Conservation (phyloP, 2,888 invertebrate genomes). For the Lissocephala sabroskyi region DNA sequence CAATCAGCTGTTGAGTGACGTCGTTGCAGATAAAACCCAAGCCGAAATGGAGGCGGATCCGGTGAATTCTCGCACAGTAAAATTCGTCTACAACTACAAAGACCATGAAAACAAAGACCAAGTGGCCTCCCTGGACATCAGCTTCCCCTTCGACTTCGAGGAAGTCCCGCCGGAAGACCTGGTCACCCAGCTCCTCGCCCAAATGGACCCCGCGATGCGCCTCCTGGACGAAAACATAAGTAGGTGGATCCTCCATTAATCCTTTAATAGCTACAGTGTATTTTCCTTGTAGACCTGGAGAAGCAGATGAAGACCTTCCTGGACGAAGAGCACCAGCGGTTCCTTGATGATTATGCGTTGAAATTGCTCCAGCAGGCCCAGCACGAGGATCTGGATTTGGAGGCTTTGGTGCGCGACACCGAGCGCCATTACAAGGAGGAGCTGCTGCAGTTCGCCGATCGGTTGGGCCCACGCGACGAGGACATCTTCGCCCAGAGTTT, state of each 20-base stretch:
- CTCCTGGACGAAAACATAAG: constrained; percentile 67
- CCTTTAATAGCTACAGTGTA: background rate
- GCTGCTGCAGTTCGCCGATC: constrained; percentile 87
- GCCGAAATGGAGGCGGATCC: constrained; percentile 33
- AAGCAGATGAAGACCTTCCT: constrained; percentile 77
- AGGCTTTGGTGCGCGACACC: constrained; percentile 84
- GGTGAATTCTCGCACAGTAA: constrained; percentile 27
- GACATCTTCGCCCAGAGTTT: constrained; percentile 78
- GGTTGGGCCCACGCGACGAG: constrained; percentile 86
- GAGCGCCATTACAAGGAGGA: constrained; percentile 87
- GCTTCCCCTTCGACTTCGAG: constrained; percentile 59
- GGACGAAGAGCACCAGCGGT: constrained; percentile 78
- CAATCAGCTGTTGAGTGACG: too few relatives aligned
- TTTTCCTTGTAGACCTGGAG: constrained; percentile 45
- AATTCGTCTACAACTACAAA: constrained; percentile 66
- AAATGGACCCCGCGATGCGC: constrained; percentile 70
- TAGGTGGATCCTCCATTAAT: constrained; percentile 21
- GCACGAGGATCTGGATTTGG: constrained; percentile 79
- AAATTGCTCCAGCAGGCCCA: constrained; percentile 77
- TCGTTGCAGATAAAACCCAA: too few relatives aligned
- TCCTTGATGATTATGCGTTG: constrained; percentile 79
- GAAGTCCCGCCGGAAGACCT: constrained; percentile 67
- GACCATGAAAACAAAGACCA: constrained; percentile 54
- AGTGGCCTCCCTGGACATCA: constrained; percentile 43
- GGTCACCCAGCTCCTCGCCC: constrained; percentile 57